Evolutionary conservation across 2,113 vertebrate genomes (phyloP).

Genomic region (Pseudorasbora parva): DNA sequence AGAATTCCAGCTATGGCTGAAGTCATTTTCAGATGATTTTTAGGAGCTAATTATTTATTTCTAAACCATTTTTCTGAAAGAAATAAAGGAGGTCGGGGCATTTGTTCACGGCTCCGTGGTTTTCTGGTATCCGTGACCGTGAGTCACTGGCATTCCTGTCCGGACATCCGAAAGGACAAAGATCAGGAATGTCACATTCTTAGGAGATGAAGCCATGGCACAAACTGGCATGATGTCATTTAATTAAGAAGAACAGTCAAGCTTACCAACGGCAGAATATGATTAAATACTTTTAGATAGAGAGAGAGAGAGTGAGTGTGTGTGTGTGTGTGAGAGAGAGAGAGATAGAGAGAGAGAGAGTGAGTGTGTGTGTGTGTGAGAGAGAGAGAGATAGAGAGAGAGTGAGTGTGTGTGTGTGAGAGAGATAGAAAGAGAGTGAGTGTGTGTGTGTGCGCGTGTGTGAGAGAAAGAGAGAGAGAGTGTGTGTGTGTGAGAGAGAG

Average conservation of each 20-base stretch:
- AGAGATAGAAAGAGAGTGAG: too few species aligned
- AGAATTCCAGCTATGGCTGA: not conserved
- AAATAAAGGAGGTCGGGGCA: conserved; percentile 35
- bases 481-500: too few species aligned
- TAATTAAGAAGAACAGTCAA: not conserved
- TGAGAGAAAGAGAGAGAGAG: too few species aligned
- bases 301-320: too few species aligned
- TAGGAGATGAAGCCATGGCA: conserved; percentile 62
- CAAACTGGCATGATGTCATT: conserved; percentile 19
- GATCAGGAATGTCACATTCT: conserved; percentile 55
- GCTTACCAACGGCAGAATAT: too few species aligned
- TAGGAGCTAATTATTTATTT: not conserved
- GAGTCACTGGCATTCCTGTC: conserved; percentile 38
- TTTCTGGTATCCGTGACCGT: conserved; percentile 25
- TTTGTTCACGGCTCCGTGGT: conserved; percentile 9
- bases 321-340: too few species aligned
- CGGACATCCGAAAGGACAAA: conserved; percentile 45
- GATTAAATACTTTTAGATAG: too few species aligned
- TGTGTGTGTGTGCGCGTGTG: too few species aligned
- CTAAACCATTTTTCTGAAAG: not conserved
- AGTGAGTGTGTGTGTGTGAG: too few species aligned
- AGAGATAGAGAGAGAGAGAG: too few species aligned
- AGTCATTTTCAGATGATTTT: not conserved
- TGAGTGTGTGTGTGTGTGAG: too few species aligned
- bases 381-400: too few species aligned